Evolutionary conservation across 2,888 invertebrate genomes (phyloP).

Genomic region (Cryptus viduatorius): DNA sequence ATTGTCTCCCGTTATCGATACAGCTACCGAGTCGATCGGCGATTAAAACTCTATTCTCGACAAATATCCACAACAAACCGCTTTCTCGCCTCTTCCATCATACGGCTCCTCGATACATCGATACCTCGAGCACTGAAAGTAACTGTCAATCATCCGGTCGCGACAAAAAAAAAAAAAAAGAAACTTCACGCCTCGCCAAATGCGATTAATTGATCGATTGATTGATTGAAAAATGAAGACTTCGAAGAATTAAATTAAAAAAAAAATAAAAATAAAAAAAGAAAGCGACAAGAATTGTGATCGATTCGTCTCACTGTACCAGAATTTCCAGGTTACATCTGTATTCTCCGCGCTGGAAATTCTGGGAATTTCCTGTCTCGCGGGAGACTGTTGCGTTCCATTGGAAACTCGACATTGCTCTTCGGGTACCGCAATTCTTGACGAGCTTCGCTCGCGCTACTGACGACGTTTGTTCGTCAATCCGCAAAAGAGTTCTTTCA

Average conservation of each 20-base stretch:
- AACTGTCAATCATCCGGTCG: slow-evolving; percentile 7
- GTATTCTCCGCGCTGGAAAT: slow-evolving; percentile 56
- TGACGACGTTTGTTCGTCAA: slow-evolving; percentile 58
- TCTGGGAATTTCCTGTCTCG: slow-evolving; percentile 62
- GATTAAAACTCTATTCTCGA: no score
- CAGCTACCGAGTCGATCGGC: no score
- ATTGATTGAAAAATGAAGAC: slow-evolving; percentile 46
- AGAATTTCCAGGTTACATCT: slow-evolving; percentile 59
- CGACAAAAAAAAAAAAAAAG: background rate
- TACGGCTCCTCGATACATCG: no score
- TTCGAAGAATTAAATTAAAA: slow-evolving; percentile 35
- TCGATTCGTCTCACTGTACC: slow-evolving; percentile 14
- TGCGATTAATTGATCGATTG: slow-evolving; percentile 37
- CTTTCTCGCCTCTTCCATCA: no score
- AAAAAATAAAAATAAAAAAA: slow-evolving; percentile 18
- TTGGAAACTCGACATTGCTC: slow-evolving; percentile 26
- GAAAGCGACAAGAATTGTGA: background rate
- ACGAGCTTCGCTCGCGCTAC: slow-evolving; percentile 55
- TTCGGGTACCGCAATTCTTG: slow-evolving; percentile 60
- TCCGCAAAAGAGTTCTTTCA: slow-evolving; percentile 34
- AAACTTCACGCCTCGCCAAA: slow-evolving; percentile 13
- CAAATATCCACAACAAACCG: no score
- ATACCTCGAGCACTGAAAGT: background rate
- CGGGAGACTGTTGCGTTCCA: slow-evolving; percentile 30
- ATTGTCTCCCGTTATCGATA: no score